These are phyloP conservation scores for Setophaga coronata DNA, from an alignment of 2,113 vertebrate genomes.

Conservation along the genomic window DNA sequence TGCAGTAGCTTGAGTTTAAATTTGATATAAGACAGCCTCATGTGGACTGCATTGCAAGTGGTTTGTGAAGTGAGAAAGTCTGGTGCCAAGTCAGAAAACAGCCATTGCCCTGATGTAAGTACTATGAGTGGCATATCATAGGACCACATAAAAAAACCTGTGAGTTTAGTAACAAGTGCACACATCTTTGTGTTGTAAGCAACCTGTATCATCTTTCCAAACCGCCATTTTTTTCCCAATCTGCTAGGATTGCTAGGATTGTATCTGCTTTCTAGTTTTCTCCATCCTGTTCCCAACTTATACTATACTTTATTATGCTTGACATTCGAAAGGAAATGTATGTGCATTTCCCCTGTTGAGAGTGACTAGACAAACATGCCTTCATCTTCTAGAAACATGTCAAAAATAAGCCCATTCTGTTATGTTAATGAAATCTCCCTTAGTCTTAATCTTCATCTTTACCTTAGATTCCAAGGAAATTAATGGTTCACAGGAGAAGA, in stretches of 20 bases:
- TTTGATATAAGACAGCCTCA: neutral
- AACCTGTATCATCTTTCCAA: neutral
- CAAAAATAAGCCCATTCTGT: constrained; percentile 41
- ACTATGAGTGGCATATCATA: neutral
- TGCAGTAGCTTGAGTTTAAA: neutral
- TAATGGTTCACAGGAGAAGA: neutral
- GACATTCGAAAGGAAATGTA: constrained; percentile 6
- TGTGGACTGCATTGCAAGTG: neutral
- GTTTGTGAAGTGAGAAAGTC: neutral
- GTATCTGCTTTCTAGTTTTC: neutral
- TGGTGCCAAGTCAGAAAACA: neutral
- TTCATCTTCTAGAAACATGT: constrained; percentile 3
- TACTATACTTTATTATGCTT: neutral
- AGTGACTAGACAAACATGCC: constrained; percentile 4
- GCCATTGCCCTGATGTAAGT: neutral
- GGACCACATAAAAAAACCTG: neutral
- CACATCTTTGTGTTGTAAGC: neutral
- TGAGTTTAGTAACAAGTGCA: neutral
- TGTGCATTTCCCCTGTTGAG: neutral
- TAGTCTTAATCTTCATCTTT: constrained; percentile 1
- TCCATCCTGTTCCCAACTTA: neutral
- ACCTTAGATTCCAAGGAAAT: neutral
- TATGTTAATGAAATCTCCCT: constrained; percentile 40
- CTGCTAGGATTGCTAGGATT: neutral
- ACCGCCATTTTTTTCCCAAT: neutral